Conservation (phyloP, 2,888 invertebrate species). For the Hoplodrina blanda region DNA sequence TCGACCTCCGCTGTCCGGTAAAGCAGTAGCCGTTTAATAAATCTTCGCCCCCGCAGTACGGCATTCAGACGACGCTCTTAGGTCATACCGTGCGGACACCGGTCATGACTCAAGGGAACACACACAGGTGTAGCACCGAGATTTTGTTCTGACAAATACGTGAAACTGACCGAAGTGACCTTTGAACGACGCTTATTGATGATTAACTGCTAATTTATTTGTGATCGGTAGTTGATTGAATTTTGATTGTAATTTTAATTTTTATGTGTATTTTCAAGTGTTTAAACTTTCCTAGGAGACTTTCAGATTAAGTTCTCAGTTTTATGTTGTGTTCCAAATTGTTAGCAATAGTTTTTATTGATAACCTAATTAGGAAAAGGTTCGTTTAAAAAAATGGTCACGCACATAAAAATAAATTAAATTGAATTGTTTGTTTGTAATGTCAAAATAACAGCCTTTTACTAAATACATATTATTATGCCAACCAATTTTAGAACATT, state of each 20-base stretch:
- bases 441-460: no score
- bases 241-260: slow-evolving; percentile 19
- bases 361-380: no score
- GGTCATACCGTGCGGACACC: slow-evolving; percentile 61
- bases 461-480: no score
- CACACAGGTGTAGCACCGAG: slow-evolving; percentile 56
- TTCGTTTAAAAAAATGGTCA: no score
- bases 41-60: slow-evolving; percentile 81
- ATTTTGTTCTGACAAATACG: slow-evolving; percentile 42
- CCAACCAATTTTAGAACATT: no score
- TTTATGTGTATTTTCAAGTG: slow-evolving; percentile 6
- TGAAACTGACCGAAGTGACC: slow-evolving; percentile 55
- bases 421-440: no score
- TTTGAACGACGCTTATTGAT: slow-evolving; percentile 44
- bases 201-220: slow-evolving; percentile 48
- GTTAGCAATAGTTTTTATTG: no score
- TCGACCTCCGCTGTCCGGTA: slow-evolving; percentile 68
- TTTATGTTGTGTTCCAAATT: no score
- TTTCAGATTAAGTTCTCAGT: background rate
- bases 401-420: no score
- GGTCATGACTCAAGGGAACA: slow-evolving; percentile 60
- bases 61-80: slow-evolving; percentile 57
- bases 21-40: slow-evolving; percentile 83
- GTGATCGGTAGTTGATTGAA: slow-evolving; percentile 29
- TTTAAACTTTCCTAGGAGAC: background rate